phyloP scores from a whole-genome alignment of 2,797 vertebrate species.

The Microcaecilia unicolor region DNA sequence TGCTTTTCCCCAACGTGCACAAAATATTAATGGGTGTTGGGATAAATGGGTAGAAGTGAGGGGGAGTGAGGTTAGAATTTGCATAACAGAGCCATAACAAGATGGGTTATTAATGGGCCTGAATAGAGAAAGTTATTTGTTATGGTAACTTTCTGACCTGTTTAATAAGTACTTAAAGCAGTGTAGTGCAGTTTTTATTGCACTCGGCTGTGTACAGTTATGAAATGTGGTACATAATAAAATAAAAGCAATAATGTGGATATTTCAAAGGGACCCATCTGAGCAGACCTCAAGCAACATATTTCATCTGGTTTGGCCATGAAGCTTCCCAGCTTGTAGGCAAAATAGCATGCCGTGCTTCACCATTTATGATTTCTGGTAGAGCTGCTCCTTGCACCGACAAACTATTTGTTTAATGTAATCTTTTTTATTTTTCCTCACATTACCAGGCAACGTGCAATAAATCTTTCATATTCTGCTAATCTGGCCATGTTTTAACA shows the following conservation, averaged over 20 bases:
- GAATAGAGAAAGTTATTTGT: slow-evolving; percentile 50
- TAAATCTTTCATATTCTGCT: background rate
- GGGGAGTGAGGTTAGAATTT: slow-evolving; percentile 12
- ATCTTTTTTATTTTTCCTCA: background rate
- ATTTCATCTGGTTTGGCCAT: slow-evolving; percentile 57
- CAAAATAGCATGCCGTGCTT: slow-evolving; percentile 83
- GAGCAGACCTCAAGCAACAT: slow-evolving; percentile 53
- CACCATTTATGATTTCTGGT: slow-evolving; percentile 81
- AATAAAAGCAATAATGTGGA: slow-evolving; percentile 85
- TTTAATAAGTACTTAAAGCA: slow-evolving; percentile 57
- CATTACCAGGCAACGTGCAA: too few species aligned
- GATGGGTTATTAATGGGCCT: slow-evolving; percentile 51
- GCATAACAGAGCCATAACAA: slow-evolving; percentile 36
- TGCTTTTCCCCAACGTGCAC: too few species aligned
- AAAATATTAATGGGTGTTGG: too few species aligned
- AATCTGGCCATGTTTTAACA: too few species aligned
- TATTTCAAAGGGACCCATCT: slow-evolving; percentile 79
- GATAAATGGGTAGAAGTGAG: too few species aligned
- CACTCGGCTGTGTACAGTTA: slow-evolving; percentile 48
- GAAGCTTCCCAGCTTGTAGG: slow-evolving; percentile 75
- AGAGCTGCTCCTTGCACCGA: slow-evolving; percentile 53
- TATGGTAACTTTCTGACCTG: slow-evolving; percentile 59
- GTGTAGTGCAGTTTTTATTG: slow-evolving; percentile 48
- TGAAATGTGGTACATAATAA: slow-evolving; percentile 85
- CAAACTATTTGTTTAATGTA: background rate